Base-by-base conservation (phyloP, 2,888 invertebrate genomes). In the Pristionchus arcanus region DNA sequence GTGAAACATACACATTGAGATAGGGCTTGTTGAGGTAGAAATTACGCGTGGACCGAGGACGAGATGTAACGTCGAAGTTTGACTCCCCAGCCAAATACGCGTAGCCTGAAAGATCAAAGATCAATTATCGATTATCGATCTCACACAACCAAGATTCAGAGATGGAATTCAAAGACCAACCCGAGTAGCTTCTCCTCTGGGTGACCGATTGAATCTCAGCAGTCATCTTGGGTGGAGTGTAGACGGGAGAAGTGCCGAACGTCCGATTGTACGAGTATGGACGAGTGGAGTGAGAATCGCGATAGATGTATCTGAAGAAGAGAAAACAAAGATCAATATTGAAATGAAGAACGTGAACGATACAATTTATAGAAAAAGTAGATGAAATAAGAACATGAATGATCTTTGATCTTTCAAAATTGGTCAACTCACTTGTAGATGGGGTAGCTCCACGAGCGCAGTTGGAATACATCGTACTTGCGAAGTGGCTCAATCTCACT, bases 401-500 rank as follows among this genome's bases (percentile, higher is more conserved):
- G 63, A 63, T 63, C 11, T n/a, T 71, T 37, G 28, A 49, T 34
- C 25, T 7, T 34, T 90, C 55, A 55, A 68, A 28, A 87, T 42
- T 11, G 28, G 71, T 15, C 34, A 77, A 63, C 92, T 86, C 71
- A 94, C 94, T 94, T 94, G 91, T 95, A 94, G 83, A 94, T 94
- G 25, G 94, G 94, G 90, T 95, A 94, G 53, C 94, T 93, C 95
- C 95, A 95, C 15, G 95, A 94, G 63, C 95, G 92, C 71, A 95
- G 90, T 66, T 94, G 94, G 91, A 94, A 95, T 13, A 95, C 94
- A 90, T 95, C 95, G 90, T 95, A 95, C 91, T 95, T 95, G 19
- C 95, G 92, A 90, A 95, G 92, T 25, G 94, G 94, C 90, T 94
- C 86, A 59, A 59, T 59, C 83, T 89, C 89, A 66, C 81, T 83